Evolutionary conservation across 2,888 invertebrate genomes (phyloP).

Genomic region (Agrotis exclamationis): DNA sequence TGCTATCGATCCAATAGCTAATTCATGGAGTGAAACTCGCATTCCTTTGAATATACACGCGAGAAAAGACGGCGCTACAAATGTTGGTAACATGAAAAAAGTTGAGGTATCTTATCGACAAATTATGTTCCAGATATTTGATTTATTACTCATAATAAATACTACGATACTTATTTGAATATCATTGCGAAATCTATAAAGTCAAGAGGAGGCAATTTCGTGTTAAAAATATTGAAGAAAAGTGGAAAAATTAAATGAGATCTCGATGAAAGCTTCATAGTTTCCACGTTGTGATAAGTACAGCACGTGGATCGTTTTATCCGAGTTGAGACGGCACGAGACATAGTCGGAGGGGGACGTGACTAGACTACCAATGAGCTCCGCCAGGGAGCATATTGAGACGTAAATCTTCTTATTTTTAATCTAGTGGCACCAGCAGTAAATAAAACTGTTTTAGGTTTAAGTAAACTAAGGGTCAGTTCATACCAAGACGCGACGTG

Average conservation of each 20-base stretch:
- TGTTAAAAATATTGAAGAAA: conserved; percentile 28
- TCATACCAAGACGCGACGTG: too few species aligned
- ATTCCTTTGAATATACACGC: conserved; percentile 52
- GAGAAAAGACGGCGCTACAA: conserved; percentile 34
- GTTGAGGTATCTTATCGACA: conserved; percentile 43
- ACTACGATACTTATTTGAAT: conserved; percentile 19
- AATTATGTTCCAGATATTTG: conserved; percentile 29
- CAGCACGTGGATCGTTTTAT: conserved; percentile 76
- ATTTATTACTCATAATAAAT: conserved; percentile 33
- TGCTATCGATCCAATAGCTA: conserved; percentile 48
- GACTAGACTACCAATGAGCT: conserved; percentile 77
- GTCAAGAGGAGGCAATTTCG: neutral
- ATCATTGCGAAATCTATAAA: neutral
- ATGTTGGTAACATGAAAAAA: conserved; percentile 29
- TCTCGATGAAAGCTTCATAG: conserved; percentile 49
- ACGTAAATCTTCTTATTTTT: conserved; percentile 73
- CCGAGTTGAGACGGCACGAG: conserved; percentile 73
- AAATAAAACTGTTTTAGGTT: conserved; percentile 58
- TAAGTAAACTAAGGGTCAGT: conserved; percentile 27
- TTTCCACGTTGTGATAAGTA: conserved; percentile 66
- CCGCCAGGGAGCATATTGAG: conserved; percentile 75
- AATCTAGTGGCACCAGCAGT: conserved; percentile 56
- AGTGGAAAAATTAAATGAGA: conserved; percentile 27
- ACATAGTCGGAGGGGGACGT: conserved; percentile 75
- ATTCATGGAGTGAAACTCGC: conserved; percentile 58